Evolutionary conservation across 2,797 vertebrate genomes (phyloP), one percentile per base, ranked within the genome.

Genomic region (Molossus alvarezi): DNA sequence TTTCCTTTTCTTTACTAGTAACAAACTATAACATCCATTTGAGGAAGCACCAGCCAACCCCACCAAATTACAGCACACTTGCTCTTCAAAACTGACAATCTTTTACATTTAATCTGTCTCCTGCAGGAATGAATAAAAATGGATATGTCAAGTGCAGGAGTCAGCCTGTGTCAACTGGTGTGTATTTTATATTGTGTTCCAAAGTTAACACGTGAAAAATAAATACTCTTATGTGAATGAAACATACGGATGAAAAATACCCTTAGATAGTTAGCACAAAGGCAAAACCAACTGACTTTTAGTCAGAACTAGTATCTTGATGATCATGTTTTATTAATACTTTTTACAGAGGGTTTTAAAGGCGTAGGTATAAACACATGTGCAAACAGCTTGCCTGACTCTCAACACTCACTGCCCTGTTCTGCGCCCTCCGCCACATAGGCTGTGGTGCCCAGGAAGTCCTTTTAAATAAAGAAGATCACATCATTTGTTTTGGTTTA

Each of bases 211-310:
- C 5, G 65, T 33, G 33, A 48, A 75, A 84, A 80, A 41, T 1
- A 23, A 82, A 90, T 37, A 53, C 11, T 33, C 37, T 51, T 45
- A 83, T 3, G 62, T 64, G 96, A 41, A 75, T 88, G 13, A 90
- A 84, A 73, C 60, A 84, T 96, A 88, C 65, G 87, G 80, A 84
- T 95, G 69, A 84, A 97, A 97, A 97, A 95, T 96, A 96, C 96
- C 95, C 72, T 95, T 97, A 87, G 97, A 97, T 27, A 91, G 79
- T 27, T 57, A 60, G 0, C 67, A 64, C 69, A 96, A 97, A 93
- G 96, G 95, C 98, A 97, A 97, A 96, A 90, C 79, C 82, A 85
- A 41, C 13, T 9, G n/a, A 77, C 5, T 55, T 90, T 48, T 5
- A 6, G 10, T 55, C 15, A 25, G 9, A 23, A 33, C 60, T 55